Conservation (phyloP, 1,140 invertebrate species). For the Gryllus bimaculatus region DNA sequence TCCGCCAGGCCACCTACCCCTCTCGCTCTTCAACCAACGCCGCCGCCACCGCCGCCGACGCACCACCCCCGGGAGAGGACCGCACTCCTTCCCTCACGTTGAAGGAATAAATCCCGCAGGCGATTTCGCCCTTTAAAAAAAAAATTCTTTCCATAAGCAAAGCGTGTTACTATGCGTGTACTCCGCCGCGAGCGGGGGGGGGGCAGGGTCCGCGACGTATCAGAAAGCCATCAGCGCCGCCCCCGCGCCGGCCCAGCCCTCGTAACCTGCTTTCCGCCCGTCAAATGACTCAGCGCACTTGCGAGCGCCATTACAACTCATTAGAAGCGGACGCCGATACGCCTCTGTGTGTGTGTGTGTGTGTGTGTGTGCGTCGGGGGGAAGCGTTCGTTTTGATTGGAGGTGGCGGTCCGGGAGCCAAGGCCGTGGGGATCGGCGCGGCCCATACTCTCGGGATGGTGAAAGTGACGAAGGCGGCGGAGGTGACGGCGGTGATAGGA, state of each 20-base stretch:
- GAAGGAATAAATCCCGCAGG: not conserved
- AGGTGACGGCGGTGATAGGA: too few relatives aligned
- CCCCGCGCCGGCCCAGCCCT: too few relatives aligned
- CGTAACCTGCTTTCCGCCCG: not conserved
- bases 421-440: not conserved
- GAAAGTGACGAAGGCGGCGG: too few relatives aligned
- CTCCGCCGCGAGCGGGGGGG: too few relatives aligned
- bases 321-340: not conserved
- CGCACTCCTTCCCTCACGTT: not conserved
- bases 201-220: not conserved
- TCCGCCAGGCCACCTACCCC: not conserved
- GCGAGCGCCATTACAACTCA: not conserved
- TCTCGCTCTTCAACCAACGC: not conserved
- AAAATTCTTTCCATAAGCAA: not conserved
- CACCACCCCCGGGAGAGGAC: too few relatives aligned
- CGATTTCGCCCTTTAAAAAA: not conserved
- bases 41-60: too few relatives aligned
- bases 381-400: conserved; percentile 15
- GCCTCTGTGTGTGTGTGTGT: not conserved
- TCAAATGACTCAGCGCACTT: not conserved
- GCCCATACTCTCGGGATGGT: too few relatives aligned
- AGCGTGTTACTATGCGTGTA: not conserved
- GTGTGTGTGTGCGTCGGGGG: not conserved
- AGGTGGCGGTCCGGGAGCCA: conserved; percentile 4
- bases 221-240: not conserved